phyloP scores from a whole-genome alignment of 2,888 invertebrate genomes.

The Acronicta aceris region DNA sequence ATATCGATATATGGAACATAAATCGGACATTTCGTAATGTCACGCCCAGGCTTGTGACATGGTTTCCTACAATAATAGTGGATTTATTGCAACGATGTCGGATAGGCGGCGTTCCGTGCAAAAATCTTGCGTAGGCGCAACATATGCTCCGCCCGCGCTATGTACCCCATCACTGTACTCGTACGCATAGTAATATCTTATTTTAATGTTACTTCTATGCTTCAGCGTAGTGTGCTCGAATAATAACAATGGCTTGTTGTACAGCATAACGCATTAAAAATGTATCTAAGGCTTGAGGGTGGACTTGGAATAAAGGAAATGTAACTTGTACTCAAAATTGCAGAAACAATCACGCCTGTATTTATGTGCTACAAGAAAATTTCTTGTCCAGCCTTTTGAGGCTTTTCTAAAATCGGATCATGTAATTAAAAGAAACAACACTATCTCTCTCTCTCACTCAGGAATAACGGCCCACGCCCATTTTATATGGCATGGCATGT shows the following conservation, averaged over 20 bases:
- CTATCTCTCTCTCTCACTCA: neutral
- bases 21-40: conserved; percentile 69
- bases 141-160: conserved; percentile 69
- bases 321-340: neutral
- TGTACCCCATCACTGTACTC: conserved; percentile 50
- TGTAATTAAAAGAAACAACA: neutral
- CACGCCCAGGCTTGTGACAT: conserved; percentile 66
- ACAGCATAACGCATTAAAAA: neutral
- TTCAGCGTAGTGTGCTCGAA: conserved; percentile 14
- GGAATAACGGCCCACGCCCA: conserved; percentile 31
- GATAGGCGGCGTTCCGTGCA: conserved; percentile 71
- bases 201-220: conserved; percentile 25
- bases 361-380: neutral
- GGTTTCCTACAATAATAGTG: conserved; percentile 68
- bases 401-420: neutral
- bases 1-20: conserved; percentile 57
- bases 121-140: conserved; percentile 79
- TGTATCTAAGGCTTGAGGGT: too few species aligned
- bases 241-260: neutral
- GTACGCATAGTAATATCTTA: conserved; percentile 44
- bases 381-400: neutral
- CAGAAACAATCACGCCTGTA: too few species aligned
- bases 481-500: conserved; percentile 4
- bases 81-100: conserved; percentile 75
- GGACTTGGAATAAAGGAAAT: too few species aligned